These are phyloP conservation scores for Ethmia dodecea DNA, from an alignment of 2,888 invertebrate genomes.

Conservation along the genomic window DNA sequence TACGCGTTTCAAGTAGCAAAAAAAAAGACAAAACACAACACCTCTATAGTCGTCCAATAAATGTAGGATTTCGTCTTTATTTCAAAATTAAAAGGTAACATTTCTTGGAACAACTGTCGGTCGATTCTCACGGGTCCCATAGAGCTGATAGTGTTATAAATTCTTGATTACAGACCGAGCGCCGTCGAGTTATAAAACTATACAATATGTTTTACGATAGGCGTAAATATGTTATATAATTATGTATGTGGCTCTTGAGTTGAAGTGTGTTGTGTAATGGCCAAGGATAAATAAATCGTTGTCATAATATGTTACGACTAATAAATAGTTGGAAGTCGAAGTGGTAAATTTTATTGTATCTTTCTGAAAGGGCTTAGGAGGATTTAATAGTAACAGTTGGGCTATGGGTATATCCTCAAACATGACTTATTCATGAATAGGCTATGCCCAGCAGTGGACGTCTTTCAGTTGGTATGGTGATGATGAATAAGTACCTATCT, in stretches of 20 bases:
- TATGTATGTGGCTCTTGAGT: constrained; percentile 2
- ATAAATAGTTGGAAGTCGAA: too few relatives aligned
- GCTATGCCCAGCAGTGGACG: too few relatives aligned
- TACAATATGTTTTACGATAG: constrained; percentile 58
- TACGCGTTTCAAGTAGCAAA: constrained; percentile 38
- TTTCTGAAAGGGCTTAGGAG: too few relatives aligned
- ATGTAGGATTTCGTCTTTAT: constrained; percentile 66
- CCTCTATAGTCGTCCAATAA: constrained; percentile 60
- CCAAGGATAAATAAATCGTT: too few relatives aligned
- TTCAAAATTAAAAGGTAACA: constrained; percentile 63
- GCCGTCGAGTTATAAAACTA: constrained; percentile 60
- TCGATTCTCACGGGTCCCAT: constrained; percentile 51
- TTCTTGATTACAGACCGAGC: constrained; percentile 63
- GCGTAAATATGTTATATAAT: constrained; percentile 42
- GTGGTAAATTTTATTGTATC: too few relatives aligned
- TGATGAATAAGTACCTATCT: too few relatives aligned
- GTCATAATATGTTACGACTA: too few relatives aligned
- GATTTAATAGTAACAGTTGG: too few relatives aligned
- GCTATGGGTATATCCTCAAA: too few relatives aligned
- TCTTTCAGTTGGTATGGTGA: too few relatives aligned
- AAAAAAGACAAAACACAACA: constrained; percentile 36
- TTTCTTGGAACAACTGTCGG: constrained; percentile 55
- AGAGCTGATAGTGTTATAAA: constrained; percentile 37
- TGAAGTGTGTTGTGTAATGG: too few relatives aligned
- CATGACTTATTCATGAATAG: too few relatives aligned